These are phyloP conservation scores for Scaptomyza montana DNA, from an alignment of 1,140 invertebrate species.

Conservation along the genomic window DNA sequence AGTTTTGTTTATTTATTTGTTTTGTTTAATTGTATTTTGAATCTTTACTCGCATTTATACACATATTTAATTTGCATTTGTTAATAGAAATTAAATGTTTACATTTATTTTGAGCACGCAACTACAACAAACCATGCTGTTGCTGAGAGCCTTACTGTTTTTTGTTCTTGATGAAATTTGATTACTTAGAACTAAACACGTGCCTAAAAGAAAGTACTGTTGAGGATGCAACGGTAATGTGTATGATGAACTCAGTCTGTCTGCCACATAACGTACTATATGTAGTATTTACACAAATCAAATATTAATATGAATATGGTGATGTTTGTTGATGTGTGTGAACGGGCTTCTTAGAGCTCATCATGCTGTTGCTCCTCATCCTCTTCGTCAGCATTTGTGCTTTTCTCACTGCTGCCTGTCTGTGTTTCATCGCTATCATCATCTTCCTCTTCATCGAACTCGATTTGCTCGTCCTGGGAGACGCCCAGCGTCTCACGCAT, in stretches of 20 bases:
- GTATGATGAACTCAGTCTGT: slow-evolving; percentile 69
- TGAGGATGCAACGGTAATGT: slow-evolving; percentile 51
- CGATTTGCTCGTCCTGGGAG: slow-evolving; percentile 88
- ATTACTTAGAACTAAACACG: slow-evolving; percentile 65
- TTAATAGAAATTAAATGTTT: slow-evolving; percentile 33
- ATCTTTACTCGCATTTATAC: slow-evolving; percentile 40
- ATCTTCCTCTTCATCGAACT: slow-evolving; percentile 85
- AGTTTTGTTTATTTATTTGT: slow-evolving; percentile 10
- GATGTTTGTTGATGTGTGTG: slow-evolving; percentile 16
- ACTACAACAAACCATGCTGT: slow-evolving; percentile 20
- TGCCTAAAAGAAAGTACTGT: slow-evolving; percentile 37
- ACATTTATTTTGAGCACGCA: slow-evolving; percentile 30
- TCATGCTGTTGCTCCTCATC: slow-evolving; percentile 77
- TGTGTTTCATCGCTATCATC: slow-evolving; percentile 80
- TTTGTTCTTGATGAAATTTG: slow-evolving; percentile 51
- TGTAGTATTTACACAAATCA: slow-evolving; percentile 33
- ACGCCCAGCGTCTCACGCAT: slow-evolving; percentile 93
- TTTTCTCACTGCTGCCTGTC: slow-evolving; percentile 58
- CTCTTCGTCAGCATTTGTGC: slow-evolving; percentile 63
- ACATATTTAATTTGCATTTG: slow-evolving; percentile 39
- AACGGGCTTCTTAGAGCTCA: slow-evolving; percentile 63
- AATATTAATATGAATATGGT: slow-evolving; percentile 29
- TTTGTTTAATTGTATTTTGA: slow-evolving; percentile 23
- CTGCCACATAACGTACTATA: slow-evolving; percentile 23
- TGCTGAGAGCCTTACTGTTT: slow-evolving; percentile 44